phyloP scores from a whole-genome alignment of 2,113 vertebrate species.

The Vombatus ursinus region DNA sequence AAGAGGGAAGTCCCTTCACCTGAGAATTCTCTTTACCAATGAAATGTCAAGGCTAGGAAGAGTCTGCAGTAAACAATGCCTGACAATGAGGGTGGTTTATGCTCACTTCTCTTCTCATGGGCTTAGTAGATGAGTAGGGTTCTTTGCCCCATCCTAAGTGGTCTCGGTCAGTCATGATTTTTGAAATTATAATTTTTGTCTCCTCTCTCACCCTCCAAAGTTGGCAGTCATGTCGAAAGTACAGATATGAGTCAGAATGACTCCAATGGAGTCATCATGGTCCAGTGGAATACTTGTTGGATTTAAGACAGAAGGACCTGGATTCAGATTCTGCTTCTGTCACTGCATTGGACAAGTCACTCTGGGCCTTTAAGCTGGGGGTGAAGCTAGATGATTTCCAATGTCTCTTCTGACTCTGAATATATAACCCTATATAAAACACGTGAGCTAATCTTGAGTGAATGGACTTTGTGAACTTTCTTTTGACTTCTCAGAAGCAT shows the following conservation, averaged over 20 bases:
- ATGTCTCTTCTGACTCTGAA: not conserved
- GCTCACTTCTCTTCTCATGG: not conserved
- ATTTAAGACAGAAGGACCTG: not conserved
- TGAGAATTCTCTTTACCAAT: not conserved
- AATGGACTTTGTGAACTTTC: not conserved
- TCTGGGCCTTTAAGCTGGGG: not conserved
- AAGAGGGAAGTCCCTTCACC: not conserved
- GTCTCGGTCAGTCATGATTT: not conserved
- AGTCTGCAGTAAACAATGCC: not conserved
- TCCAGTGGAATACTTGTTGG: not conserved
- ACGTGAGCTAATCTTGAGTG: not conserved
- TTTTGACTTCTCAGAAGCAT: not conserved
- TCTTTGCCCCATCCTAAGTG: not conserved
- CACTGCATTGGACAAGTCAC: not conserved
- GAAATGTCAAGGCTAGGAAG: not conserved
- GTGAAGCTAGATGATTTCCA: not conserved
- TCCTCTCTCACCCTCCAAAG: not conserved
- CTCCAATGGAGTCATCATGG: not conserved
- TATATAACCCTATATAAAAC: not conserved
- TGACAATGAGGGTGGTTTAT: not conserved
- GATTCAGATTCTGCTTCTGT: not conserved
- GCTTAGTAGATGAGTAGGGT: too few relatives aligned
- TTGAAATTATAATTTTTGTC: not conserved
- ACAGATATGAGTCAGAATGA: not conserved
- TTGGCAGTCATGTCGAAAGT: not conserved